These are phyloP conservation scores for Gavialis gangeticus DNA, from an alignment of 2,113 vertebrate species.

Conservation along the genomic window DNA sequence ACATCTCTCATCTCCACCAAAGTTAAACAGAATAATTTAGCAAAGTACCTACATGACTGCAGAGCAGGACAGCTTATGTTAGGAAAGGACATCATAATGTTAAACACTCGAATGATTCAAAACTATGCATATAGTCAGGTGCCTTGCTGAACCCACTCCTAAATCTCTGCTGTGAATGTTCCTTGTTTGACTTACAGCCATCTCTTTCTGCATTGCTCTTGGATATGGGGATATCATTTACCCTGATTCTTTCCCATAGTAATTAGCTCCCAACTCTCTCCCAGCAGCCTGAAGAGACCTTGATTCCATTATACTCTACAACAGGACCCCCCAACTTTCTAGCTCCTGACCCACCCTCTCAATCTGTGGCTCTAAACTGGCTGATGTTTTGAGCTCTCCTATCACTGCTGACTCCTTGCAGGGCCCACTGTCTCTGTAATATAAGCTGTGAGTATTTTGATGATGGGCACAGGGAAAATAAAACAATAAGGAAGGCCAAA, in stretches of 20 bases:
- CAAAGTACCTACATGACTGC: not conserved
- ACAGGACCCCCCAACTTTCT: not conserved
- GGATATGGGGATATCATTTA: not conserved
- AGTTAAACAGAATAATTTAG: not conserved
- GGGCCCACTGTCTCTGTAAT: not conserved
- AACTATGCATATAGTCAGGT: not conserved
- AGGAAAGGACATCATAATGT: not conserved
- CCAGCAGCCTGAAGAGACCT: not conserved
- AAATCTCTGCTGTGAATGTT: not conserved
- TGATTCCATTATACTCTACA: not conserved
- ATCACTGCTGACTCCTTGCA: not conserved
- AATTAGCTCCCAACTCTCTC: not conserved
- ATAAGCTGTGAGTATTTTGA: not conserved
- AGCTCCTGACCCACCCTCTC: not conserved
- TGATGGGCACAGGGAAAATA: not conserved
- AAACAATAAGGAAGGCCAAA: not conserved
- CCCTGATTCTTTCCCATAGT: not conserved
- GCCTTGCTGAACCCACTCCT: not conserved
- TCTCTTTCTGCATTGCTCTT: not conserved
- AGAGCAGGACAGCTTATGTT: not conserved
- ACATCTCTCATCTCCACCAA: not conserved
- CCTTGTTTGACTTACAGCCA: too few species aligned
- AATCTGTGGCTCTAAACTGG: fast-evolving
- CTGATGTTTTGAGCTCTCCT: not conserved
- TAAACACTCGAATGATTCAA: not conserved